Conservation (phyloP, 1,140 invertebrate species). For the Ceratosolen solmsi region DNA sequence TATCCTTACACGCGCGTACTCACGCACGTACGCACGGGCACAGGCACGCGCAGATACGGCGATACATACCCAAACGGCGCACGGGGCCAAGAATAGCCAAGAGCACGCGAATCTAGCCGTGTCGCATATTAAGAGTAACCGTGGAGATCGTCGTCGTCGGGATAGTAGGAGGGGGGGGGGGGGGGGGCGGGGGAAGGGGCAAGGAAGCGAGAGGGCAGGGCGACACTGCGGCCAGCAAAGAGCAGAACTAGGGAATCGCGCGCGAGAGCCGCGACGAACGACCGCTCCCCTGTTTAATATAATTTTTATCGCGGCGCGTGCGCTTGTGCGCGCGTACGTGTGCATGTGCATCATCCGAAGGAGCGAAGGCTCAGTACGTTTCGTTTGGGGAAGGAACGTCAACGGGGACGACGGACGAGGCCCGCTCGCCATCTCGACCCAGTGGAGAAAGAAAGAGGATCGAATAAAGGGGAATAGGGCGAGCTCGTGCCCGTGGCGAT, state of each 20-base stretch:
- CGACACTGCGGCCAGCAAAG: neutral
- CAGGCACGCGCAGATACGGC: neutral
- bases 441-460: neutral
- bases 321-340: neutral
- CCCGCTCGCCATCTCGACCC: neutral
- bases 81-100: slow-evolving; percentile 64
- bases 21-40: neutral
- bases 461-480: neutral
- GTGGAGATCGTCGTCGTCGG: slow-evolving; percentile 48
- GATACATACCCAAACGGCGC: neutral
- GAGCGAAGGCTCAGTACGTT: neutral
- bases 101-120: slow-evolving; percentile 64
- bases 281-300: slow-evolving; percentile 43
- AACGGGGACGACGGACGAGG: neutral
- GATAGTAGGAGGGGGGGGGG: slow-evolving; percentile 23
- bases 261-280: slow-evolving; percentile 19
- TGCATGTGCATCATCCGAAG: neutral
- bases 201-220: neutral
- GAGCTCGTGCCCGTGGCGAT: neutral
- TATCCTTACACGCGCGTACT: neutral
- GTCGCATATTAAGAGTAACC: slow-evolving; percentile 47
- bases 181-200: neutral
- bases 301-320: neutral
- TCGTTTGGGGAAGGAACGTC: neutral
- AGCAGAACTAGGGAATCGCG: slow-evolving; percentile 33